phyloP scores from a whole-genome alignment of 2,888 invertebrate species.

The Smittia sp. region DNA sequence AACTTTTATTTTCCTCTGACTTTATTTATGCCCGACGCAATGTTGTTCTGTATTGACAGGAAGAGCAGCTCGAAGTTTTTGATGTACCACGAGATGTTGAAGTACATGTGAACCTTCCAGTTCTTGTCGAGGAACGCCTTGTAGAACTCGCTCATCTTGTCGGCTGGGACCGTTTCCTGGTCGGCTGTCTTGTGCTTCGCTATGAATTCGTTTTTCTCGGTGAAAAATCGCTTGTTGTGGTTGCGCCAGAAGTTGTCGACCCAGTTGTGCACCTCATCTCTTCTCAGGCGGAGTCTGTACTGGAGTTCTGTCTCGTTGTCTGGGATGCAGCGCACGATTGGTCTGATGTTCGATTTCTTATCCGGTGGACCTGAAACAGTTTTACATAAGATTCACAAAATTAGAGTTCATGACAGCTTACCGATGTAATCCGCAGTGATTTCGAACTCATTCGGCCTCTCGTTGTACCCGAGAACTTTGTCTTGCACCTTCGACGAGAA shows the following conservation, averaged over 20 bases:
- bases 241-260: conserved; percentile 80
- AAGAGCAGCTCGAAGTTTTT: conserved; percentile 67
- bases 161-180: conserved; percentile 63
- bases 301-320: conserved; percentile 66
- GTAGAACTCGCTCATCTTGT: conserved; percentile 87
- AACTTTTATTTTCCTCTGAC: too few relatives aligned
- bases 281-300: conserved; percentile 61
- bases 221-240: conserved; percentile 74
- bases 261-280: conserved; percentile 74
- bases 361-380: conserved; percentile 72
- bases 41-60: conserved; percentile 58
- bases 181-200: conserved; percentile 54
- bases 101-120: conserved; percentile 69
- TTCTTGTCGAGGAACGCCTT: conserved; percentile 81
- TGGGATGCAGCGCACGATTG: conserved; percentile 64
- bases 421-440: conserved; percentile 50
- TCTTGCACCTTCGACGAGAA: neutral
- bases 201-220: conserved; percentile 64
- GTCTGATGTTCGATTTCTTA: conserved; percentile 73
- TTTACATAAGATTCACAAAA: neutral
- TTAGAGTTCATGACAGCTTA: neutral
- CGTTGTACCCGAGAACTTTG: conserved; percentile 44
- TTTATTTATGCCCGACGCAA: too few relatives aligned
- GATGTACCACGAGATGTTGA: conserved; percentile 82
- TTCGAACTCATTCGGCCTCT: conserved; percentile 47